These are phyloP conservation scores for Pholis gunnellus DNA, from an alignment of 2,113 vertebrate species.

Conservation along the genomic window DNA sequence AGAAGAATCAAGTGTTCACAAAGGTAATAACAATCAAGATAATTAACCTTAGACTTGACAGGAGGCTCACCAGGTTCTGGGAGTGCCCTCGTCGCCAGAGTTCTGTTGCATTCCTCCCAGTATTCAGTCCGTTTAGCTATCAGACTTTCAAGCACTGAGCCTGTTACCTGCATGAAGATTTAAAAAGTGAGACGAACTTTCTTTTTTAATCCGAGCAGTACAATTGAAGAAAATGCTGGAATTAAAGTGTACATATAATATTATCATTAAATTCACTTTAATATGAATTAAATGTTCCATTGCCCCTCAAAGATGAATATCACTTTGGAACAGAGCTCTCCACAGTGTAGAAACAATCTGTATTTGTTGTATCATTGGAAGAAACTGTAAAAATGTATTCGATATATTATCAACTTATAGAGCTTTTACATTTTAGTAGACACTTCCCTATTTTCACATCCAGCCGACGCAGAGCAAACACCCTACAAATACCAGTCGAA, in stretches of 20 bases:
- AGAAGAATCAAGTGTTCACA: background rate
- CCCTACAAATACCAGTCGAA: background rate
- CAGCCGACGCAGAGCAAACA: background rate
- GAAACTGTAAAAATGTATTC: background rate
- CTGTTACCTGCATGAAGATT: slow-evolving; percentile 80
- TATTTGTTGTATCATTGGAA: background rate
- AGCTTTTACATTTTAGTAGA: background rate
- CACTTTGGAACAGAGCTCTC: background rate
- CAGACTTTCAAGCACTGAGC: slow-evolving; percentile 87
- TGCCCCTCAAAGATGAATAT: background rate
- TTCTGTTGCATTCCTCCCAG: slow-evolving; percentile 87
- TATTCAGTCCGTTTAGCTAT: slow-evolving; percentile 88
- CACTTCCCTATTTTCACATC: background rate
- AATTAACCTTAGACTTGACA: background rate
- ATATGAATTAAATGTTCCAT: too few species aligned
- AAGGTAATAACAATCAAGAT: background rate
- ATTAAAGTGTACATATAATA: background rate
- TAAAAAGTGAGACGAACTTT: background rate
- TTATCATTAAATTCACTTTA: background rate
- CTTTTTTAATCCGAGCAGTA: background rate
- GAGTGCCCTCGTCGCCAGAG: slow-evolving; percentile 69
- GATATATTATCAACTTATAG: background rate
- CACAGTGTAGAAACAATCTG: background rate
- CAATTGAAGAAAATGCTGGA: background rate
- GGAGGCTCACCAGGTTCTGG: slow-evolving; percentile 78